Evolutionary conservation across 2,113 vertebrate genomes (phyloP).

Genomic region (Otocyon megalotis): DNA sequence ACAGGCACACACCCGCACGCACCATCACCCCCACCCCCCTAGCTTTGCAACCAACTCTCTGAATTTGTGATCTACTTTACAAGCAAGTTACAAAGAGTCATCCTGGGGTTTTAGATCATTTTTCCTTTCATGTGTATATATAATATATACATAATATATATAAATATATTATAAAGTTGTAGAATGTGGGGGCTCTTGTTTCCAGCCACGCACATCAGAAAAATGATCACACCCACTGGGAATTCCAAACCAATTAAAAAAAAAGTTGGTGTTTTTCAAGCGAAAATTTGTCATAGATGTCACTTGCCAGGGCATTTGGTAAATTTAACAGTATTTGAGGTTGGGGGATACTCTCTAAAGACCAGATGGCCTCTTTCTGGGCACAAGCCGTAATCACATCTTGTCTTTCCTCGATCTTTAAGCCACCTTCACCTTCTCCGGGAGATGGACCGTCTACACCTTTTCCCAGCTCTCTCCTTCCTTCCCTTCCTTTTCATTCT

Average conservation of each 20-base stretch:
- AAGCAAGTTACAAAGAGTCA: background rate
- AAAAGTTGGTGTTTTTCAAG: slow-evolving; percentile 25
- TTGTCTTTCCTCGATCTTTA: slow-evolving; percentile 84
- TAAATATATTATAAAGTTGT: background rate
- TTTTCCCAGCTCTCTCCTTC: slow-evolving; percentile 74
- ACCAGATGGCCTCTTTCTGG: background rate
- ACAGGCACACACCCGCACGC: background rate
- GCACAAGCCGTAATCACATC: slow-evolving; percentile 64
- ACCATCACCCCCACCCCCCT: background rate
- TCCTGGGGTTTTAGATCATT: background rate
- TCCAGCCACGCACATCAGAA: background rate
- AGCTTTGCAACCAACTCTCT: background rate
- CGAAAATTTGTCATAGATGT: background rate
- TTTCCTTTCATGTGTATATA: background rate
- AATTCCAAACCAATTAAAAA: slow-evolving; percentile 32
- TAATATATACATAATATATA: no score
- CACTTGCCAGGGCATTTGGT: background rate
- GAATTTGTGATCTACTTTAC: background rate
- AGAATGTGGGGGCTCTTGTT: background rate
- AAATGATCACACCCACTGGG: background rate
- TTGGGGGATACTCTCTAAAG: background rate
- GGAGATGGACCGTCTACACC: slow-evolving; percentile 76
- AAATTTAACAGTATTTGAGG: background rate
- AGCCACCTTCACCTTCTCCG: slow-evolving; percentile 80
- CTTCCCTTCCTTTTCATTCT: slow-evolving; percentile 80